Base-by-base conservation (phyloP, 2,113 vertebrate genomes). In the Tricholaema leucomelas region DNA sequence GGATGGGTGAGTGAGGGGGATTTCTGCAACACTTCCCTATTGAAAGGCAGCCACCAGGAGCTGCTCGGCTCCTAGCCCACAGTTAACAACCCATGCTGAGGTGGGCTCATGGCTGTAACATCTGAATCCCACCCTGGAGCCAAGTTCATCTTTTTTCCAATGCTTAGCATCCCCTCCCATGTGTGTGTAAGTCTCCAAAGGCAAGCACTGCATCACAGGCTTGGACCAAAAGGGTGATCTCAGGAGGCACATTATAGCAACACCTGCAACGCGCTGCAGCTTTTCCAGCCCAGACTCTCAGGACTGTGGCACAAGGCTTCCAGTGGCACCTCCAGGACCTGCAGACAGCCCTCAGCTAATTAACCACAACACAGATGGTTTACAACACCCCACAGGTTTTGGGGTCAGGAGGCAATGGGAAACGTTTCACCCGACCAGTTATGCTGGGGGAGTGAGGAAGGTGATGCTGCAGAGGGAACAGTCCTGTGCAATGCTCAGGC, bases 41-140 rank as follows among this genome's bases (percentile, higher is more conserved):
- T 10, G 30, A 12, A 13, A 46, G 36, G 59, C 35, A 33, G 75
- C 59, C 72, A 12, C 12, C 0, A 9, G 8, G 54, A n/a, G 56
- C 50, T 12, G 73, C 59, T 33, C 2, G 0, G 54, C 69, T 35
- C 66, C 1, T 2, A 25, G 46, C 56, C 48, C 23, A 28, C 52
- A 16, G 20, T 40, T 56, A 46, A n/a, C 50, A 91, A 61, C 60
- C 59, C 3, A 1, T 5, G 30, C 23, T 78, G 81, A 55, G 3
- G 6, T 36, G 8, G 50, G 59, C 61, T 54, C 64, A 3, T 2
- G 13, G 70, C 65, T 88, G 73, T 14, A 92, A 95, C 92, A 95
- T 92, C 95, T 96, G 94, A 25, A 84, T 42, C 91, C 81, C 89
- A 64, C 28, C 73, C 75, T 10, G 0, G 8, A 65, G 93, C 88